Conservation (phyloP, 2,888 invertebrate species). For the Sussaba pulchella region DNA sequence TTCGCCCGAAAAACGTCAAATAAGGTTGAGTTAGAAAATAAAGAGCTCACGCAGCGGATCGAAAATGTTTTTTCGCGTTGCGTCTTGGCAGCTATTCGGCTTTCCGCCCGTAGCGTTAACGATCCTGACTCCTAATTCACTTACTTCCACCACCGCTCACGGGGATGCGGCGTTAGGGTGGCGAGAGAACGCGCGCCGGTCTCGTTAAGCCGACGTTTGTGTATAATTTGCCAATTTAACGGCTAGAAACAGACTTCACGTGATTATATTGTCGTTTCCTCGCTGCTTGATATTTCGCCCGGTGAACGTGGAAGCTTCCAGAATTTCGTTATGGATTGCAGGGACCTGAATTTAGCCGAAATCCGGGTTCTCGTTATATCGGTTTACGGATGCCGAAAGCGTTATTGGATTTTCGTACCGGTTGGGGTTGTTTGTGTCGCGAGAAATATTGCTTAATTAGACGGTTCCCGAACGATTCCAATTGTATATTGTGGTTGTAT, state of each 20-base stretch:
- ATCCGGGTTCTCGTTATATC: not conserved
- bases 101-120: conserved; percentile 69
- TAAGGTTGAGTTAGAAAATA: conserved; percentile 44
- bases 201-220: conserved; percentile 72
- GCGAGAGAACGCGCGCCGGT: conserved; percentile 57
- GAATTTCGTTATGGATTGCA: not conserved
- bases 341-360: not conserved
- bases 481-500: too few relatives aligned
- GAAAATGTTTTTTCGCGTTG: conserved; percentile 63
- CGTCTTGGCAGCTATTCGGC: conserved; percentile 62
- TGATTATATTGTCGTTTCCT: conserved; percentile 58
- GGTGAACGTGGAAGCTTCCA: conserved; percentile 7
- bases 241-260: conserved; percentile 65
- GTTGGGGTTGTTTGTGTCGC: too few relatives aligned
- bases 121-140: conserved; percentile 73
- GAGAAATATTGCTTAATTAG: too few relatives aligned
- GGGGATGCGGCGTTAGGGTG: conserved; percentile 24
- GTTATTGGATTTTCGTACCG: not conserved
- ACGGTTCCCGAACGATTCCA: too few relatives aligned
- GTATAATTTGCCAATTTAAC: conserved; percentile 74
- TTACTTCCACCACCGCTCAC: conserved; percentile 61
- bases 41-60: conserved; percentile 26
- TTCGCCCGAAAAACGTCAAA: not conserved
- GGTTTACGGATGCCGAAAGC: not conserved
- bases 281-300: conserved; percentile 22